Evolutionary conservation across 1,140 invertebrate genomes (phyloP).

Genomic region (Drosophila malerkotliana): DNA sequence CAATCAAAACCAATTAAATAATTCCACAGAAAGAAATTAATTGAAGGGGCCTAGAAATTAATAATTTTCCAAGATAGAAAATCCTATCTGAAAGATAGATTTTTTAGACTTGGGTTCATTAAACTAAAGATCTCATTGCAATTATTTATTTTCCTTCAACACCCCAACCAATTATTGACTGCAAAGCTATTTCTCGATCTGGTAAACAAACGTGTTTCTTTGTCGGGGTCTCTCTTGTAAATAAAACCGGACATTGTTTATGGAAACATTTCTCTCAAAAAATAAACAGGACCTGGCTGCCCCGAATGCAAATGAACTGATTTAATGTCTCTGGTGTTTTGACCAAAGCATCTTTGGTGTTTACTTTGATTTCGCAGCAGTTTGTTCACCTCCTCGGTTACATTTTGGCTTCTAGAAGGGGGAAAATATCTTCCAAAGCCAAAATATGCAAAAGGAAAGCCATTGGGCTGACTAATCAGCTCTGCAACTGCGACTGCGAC

Average conservation of each 20-base stretch:
- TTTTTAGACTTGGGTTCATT: background rate
- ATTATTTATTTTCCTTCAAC: conserved; percentile 9
- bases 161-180: conserved; percentile 26
- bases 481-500: conserved; percentile 27
- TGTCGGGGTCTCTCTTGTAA: conserved; percentile 42
- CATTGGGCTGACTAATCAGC: conserved; percentile 60
- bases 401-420: conserved; percentile 3
- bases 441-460: conserved; percentile 25
- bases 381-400: conserved; percentile 58
- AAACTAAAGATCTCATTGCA: conserved; percentile 1
- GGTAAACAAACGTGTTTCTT: conserved; percentile 39
- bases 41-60: background rate
- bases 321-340: conserved; percentile 46
- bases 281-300: conserved; percentile 59
- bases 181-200: conserved; percentile 12
- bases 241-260: conserved; percentile 54
- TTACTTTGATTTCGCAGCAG: conserved; percentile 36
- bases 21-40: background rate
- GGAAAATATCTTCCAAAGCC: conserved; percentile 14
- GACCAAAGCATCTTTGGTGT: conserved; percentile 22
- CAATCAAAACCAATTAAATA: conserved; percentile 12
- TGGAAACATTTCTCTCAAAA: conserved; percentile 51
- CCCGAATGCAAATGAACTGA: conserved; percentile 46
- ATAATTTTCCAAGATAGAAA: background rate
- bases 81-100: too few relatives aligned